Conservation (phyloP, 1,140 invertebrate species). For the Brachystomella parvula region DNA sequence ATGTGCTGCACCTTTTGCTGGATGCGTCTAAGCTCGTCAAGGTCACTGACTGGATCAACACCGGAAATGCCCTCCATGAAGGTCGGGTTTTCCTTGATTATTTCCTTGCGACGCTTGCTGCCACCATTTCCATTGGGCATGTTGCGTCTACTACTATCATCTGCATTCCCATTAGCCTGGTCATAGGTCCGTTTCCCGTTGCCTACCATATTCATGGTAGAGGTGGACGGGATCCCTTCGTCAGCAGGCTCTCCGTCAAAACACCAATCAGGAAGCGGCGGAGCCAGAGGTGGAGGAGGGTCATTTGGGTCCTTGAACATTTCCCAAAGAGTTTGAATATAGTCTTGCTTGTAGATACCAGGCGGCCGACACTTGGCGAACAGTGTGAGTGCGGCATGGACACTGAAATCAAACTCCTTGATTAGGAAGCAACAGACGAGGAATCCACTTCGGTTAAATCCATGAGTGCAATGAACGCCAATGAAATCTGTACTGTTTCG, state of each 20-base stretch:
- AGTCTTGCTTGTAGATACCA: constrained; percentile 63
- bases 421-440: constrained; percentile 85
- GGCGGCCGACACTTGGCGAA: constrained; percentile 59
- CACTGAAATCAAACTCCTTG: constrained; percentile 62
- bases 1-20: constrained; percentile 70
- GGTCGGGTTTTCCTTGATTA: constrained; percentile 50
- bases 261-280: constrained; percentile 75
- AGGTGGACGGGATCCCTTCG: constrained; percentile 24
- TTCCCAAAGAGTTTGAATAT: constrained; percentile 51
- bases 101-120: constrained; percentile 34
- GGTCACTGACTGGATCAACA: constrained; percentile 55
- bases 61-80: constrained; percentile 77
- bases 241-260: constrained; percentile 42
- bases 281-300: constrained; percentile 55
- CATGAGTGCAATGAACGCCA: constrained; percentile 96
- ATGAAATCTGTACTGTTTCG: constrained; percentile 70
- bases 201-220: background rate
- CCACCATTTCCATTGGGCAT: constrained; percentile 39
- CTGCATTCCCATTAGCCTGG: constrained; percentile 47
- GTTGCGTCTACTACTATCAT: constrained; percentile 45
- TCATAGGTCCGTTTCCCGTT: background rate
- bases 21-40: constrained; percentile 56
- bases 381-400: constrained; percentile 67
- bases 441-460: constrained; percentile 96
- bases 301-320: constrained; percentile 70